phyloP scores from a whole-genome alignment of 2,113 vertebrate species.

The Vanacampus margaritifer region DNA sequence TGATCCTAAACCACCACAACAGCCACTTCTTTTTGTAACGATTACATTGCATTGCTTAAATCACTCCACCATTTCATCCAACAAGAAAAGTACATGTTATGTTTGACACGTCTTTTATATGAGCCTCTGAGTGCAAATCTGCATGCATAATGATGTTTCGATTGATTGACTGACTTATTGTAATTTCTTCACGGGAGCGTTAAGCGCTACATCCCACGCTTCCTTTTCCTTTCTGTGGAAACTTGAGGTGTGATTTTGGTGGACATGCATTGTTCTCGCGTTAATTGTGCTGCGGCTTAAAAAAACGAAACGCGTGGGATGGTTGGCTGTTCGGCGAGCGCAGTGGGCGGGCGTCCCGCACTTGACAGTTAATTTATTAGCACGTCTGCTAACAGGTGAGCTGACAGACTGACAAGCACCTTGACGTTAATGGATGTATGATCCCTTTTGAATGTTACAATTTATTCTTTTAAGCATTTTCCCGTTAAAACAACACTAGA shows the following conservation, averaged over 20 bases:
- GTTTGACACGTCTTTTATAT: background rate
- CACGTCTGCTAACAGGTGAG: background rate
- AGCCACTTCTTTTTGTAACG: background rate
- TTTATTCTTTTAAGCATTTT: background rate
- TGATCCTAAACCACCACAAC: too few relatives aligned
- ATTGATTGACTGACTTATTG: background rate
- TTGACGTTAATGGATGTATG: background rate
- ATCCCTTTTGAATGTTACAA: background rate
- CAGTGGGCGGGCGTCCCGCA: background rate
- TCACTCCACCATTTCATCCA: too few relatives aligned
- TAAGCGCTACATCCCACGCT: background rate
- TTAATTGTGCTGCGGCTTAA: conserved; percentile 28
- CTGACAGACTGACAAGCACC: background rate
- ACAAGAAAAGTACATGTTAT: background rate
- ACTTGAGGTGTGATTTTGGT: background rate
- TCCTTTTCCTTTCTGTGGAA: background rate
- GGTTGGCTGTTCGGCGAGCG: background rate
- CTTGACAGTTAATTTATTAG: background rate
- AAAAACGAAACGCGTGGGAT: conserved; percentile 24
- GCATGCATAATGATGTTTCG: background rate
- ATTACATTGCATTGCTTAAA: background rate
- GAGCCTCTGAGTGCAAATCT: background rate
- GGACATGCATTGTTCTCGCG: background rate
- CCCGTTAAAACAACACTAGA: background rate
- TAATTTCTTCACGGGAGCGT: background rate